Percentiles rank a stretch among this genome's conserved stretches.
These are phyloP conservation scores for Cephalotes varians DNA, from an alignment of 2,888 invertebrate species.

Conservation along the genomic window DNA sequence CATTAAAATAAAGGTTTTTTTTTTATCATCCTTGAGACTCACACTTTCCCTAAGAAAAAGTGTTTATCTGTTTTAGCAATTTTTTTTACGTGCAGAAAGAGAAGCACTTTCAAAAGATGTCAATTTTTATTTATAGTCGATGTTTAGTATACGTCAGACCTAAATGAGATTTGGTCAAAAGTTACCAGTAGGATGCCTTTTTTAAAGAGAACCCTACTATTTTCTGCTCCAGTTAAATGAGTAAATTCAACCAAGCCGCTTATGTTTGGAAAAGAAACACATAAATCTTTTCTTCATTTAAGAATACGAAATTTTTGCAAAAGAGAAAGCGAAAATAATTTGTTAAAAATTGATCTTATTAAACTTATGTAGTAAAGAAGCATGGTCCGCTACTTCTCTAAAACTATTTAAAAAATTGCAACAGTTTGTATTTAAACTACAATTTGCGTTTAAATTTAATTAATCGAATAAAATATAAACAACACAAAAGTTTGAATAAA, in stretches of 20 bases:
- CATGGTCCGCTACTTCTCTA: neutral
- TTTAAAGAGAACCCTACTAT: neutral
- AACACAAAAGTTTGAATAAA: neutral
- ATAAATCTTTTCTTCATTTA: neutral
- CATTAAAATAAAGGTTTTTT: neutral
- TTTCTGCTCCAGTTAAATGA: neutral
- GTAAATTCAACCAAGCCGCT: neutral
- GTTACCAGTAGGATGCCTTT: neutral
- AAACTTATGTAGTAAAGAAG: neutral
- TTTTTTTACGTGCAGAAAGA: neutral
- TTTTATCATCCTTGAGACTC: too few species aligned
- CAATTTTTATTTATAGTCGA: neutral
- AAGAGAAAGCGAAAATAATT: slow-evolving; percentile 7
- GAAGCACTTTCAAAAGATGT: neutral
- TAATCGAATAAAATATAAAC: neutral
- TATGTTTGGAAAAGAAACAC: neutral
- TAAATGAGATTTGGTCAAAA: neutral
- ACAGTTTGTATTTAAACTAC: neutral
- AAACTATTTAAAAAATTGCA: neutral
- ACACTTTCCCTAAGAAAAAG: neutral
- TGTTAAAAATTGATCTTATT: neutral
- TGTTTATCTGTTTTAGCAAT: neutral
- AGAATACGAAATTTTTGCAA: neutral
- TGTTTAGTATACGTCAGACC: too few species aligned
- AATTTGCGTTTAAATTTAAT: neutral